phyloP scores from a whole-genome alignment of 2,113 vertebrate species.

The Hippocampus abdominalis region DNA sequence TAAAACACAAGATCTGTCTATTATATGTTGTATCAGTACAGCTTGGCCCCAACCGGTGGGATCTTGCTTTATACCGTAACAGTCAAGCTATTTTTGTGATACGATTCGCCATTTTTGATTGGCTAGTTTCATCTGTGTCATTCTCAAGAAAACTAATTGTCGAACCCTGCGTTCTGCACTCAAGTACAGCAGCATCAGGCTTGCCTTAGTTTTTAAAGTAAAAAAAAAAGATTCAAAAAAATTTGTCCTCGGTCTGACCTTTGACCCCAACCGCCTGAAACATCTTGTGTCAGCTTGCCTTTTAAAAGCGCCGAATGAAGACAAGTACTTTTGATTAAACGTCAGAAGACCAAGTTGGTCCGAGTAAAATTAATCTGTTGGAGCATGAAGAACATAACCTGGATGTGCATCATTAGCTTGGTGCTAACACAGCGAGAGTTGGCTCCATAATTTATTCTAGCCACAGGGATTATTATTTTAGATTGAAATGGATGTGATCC shows the following conservation, averaged over 20 bases:
- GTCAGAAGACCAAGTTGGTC: background rate
- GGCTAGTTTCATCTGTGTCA: no score
- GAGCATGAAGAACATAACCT: slow-evolving; percentile 12
- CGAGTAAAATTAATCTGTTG: slow-evolving; percentile 6
- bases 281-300: background rate
- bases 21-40: no score
- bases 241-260: background rate
- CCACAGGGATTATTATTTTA: slow-evolving; percentile 58
- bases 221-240: background rate
- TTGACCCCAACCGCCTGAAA: background rate
- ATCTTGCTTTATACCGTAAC: no score
- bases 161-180: background rate
- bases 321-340: slow-evolving; percentile 4
- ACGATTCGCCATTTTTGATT: no score
- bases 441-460: slow-evolving; percentile 60
- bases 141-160: no score
- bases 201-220: background rate
- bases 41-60: no score
- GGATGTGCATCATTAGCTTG: slow-evolving; percentile 42
- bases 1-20: no score
- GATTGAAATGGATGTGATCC: slow-evolving; percentile 63
- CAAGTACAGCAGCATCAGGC: background rate
- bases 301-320: background rate
- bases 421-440: slow-evolving; percentile 42
- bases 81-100: no score